phyloP scores from a whole-genome alignment of 2,888 invertebrate species.

The Tenthredo mesomela region DNA sequence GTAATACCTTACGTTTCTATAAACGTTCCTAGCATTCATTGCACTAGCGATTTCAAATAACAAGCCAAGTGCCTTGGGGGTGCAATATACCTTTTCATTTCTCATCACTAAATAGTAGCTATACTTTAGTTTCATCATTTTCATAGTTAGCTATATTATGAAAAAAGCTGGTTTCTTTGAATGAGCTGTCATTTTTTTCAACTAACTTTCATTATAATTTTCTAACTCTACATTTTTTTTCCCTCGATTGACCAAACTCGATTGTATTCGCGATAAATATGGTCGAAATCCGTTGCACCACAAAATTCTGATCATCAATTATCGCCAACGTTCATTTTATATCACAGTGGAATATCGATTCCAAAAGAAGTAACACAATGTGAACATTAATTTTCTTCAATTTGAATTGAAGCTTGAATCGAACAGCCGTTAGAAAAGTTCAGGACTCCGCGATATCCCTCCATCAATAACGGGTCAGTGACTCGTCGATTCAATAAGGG shows the following conservation, averaged over 20 bases:
- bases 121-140: not conserved
- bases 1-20: not conserved
- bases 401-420: not conserved
- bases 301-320: not conserved
- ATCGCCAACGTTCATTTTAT: not conserved
- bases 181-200: not conserved
- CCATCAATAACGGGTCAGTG: slow-evolving; percentile 28
- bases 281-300: not conserved
- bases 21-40: not conserved
- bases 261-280: not conserved
- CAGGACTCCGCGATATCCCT: not conserved
- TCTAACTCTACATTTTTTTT: not conserved
- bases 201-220: not conserved
- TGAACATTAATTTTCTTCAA: not conserved
- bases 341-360: not conserved
- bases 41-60: not conserved
- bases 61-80: not conserved
- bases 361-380: not conserved
- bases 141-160: not conserved
- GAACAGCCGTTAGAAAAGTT: not conserved
- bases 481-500: slow-evolving; percentile 1
- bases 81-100: not conserved
- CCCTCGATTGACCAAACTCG: not conserved
- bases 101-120: not conserved
- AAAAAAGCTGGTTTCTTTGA: not conserved